Evolutionary conservation across 1,140 invertebrate species (phyloP), one percentile per base, ranked within the genome.

Genomic region (Platyscapa corneri): DNA sequence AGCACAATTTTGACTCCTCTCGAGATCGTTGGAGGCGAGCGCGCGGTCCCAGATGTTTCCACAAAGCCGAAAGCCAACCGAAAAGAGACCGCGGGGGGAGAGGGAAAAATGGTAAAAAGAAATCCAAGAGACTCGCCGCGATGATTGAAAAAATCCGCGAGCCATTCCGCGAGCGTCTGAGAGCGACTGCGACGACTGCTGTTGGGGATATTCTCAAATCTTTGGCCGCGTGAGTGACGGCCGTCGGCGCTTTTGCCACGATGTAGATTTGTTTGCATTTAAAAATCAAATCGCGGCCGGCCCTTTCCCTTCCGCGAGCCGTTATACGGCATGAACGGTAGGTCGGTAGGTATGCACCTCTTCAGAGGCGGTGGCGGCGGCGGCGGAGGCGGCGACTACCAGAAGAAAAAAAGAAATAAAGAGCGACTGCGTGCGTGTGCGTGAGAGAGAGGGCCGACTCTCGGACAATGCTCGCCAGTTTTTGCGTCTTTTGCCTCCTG

Each of bases 251-350:
- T 93, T 93, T 93, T 93, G 91, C 89, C 90, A 90, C 91, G 89
- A 93, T 93, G 92, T 93, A 93, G 92, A 93, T 93, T 93, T 93
- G 92, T 93, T 93, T 93, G 92, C 92, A 93, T 93, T 93, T 93
- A 93, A 93, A 93, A 93, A 93, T 93, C 92, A 93, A 93, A 93
- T 93, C 91, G 84, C 39, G 39, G 60, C 32, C 60, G 85, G 88
- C 74, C 84, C 83, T 80, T 78, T 76, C 85, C 81, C 86, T 80
- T 78, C 84, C 86, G 83, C 83, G n/a, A 14, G 34, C 83, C 14
- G 67, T 74, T 82, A 85, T 67, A n/a, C 86, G 86, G 81, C 82
- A 46, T 83, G 34, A 82, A 86, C 87, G 87, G 86, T 86, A 84
- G 87, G 82, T 83, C 82, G 77, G 42, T 80, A 87, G 89, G 86